A percentile compares a stretch with the other conserved stretches of the same genome.
Conservation (phyloP, 2,797 vertebrate species). For the Denticeps clupeoides region DNA sequence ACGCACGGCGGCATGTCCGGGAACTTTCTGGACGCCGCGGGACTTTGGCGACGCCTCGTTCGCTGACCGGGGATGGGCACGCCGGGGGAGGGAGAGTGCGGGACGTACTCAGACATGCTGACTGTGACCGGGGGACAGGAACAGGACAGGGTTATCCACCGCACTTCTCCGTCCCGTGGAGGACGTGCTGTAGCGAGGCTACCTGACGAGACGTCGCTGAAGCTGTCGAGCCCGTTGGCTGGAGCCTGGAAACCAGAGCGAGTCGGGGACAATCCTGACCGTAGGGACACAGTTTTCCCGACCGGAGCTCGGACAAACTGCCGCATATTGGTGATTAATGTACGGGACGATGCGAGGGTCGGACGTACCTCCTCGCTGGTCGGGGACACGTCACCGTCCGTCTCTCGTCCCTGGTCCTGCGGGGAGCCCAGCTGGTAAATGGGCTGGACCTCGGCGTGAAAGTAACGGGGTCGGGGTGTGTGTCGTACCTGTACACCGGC, state of each 20-base stretch:
- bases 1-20: constrained; percentile 31
- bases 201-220: constrained; percentile 70
- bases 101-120: constrained; percentile 19
- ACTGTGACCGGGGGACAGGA: constrained; percentile 21
- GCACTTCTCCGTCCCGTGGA: neutral
- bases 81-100: constrained; percentile 1
- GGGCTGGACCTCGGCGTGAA: neutral
- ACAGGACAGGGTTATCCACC: neutral
- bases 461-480: neutral
- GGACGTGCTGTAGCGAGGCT: neutral
- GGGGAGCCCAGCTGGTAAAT: too few species aligned
- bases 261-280: too few species aligned
- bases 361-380: too few species aligned
- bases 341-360: too few species aligned
- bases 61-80: constrained; percentile 31
- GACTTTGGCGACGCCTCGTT: constrained; percentile 41
- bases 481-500: constrained; percentile 69
- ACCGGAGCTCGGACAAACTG: too few species aligned
- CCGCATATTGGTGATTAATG: too few species aligned
- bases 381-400: too few species aligned
- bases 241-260: constrained; percentile 61
- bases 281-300: neutral
- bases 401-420: too few species aligned
- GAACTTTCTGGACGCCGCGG: constrained; percentile 24
- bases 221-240: constrained; percentile 58